phyloP scores from a whole-genome alignment of 1,140 invertebrate species.

The Euborellia annulipes region DNA sequence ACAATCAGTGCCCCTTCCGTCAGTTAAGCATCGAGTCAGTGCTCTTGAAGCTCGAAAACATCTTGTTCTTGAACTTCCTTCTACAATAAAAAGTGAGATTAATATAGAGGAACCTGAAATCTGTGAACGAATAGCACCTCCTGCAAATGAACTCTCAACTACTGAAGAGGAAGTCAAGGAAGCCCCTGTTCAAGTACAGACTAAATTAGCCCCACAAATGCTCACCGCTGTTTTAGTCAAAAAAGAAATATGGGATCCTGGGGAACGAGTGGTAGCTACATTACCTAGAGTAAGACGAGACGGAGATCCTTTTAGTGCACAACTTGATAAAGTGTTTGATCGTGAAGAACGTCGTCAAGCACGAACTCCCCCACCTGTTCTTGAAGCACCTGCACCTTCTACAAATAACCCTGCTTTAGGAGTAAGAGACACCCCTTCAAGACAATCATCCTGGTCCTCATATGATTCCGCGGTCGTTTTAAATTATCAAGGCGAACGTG shows the following conservation, averaged over 20 bases:
- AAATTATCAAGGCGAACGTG: constrained; percentile 32
- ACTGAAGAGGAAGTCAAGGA: constrained; percentile 17
- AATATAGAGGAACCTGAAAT: constrained; percentile 11
- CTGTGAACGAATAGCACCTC: constrained; percentile 9
- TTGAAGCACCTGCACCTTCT: constrained; percentile 12
- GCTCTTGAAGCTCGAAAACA: constrained; percentile 42
- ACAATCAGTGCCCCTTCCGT: constrained; percentile 31
- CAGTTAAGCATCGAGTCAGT: constrained; percentile 43
- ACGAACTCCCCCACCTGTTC: constrained; percentile 10
- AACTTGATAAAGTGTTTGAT: constrained; percentile 53
- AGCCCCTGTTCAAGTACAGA: constrained; percentile 16
- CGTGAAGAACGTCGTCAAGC: constrained; percentile 45
- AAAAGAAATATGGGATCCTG: constrained; percentile 45
- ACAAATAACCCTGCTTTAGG: not conserved
- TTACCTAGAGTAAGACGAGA: constrained; percentile 16
- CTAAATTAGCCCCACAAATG: constrained; percentile 17
- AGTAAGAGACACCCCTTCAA: constrained; percentile 32
- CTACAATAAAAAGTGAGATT: constrained; percentile 36
- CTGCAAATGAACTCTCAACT: constrained; percentile 17
- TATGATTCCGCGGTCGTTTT: constrained; percentile 58
- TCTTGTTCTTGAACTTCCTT: constrained; percentile 45
- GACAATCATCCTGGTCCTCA: constrained; percentile 65
- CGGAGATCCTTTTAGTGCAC: constrained; percentile 52
- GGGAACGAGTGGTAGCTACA: constrained; percentile 23
- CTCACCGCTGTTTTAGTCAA: constrained; percentile 30